Conservation (phyloP, 2,888 invertebrate genomes). For the Prenolepis imparis region DNA sequence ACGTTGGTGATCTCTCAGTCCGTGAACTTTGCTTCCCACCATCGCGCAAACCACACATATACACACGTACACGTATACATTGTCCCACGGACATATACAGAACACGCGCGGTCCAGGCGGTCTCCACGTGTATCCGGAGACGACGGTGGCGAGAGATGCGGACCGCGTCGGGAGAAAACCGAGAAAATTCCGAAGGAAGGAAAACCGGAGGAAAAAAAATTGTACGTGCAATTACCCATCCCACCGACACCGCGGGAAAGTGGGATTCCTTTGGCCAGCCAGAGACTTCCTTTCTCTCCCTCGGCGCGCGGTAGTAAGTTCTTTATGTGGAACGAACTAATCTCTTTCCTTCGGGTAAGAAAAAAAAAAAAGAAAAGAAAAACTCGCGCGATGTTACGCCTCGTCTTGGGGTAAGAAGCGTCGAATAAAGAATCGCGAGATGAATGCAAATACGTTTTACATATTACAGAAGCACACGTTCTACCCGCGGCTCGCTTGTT, state of each 20-base stretch:
- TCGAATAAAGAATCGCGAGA: constrained; percentile 50
- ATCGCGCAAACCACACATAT: constrained; percentile 59
- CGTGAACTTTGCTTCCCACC: constrained; percentile 75
- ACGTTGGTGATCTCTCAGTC: constrained; percentile 72
- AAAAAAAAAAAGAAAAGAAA: constrained; percentile 25
- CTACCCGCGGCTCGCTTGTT: constrained; percentile 35
- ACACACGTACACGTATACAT: constrained; percentile 55
- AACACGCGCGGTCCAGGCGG: constrained; percentile 44
- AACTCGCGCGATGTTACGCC: constrained; percentile 9
- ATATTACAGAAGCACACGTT: constrained; percentile 44
- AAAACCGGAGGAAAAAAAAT: constrained; percentile 65
- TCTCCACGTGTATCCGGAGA: constrained; percentile 64
- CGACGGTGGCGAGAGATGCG: constrained; percentile 37
- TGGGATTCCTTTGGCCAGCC: constrained; percentile 55
- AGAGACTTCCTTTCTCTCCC: constrained; percentile 33
- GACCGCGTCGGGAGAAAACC: constrained; percentile 47
- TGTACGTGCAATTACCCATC: constrained; percentile 71
- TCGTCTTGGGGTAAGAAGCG: constrained; percentile 47
- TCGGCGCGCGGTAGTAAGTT: constrained; percentile 25
- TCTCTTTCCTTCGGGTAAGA: constrained; percentile 28
- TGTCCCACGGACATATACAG: constrained; percentile 49
- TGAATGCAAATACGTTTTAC: constrained; percentile 61
- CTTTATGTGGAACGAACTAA: constrained; percentile 52
- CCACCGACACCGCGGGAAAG: constrained; percentile 63
- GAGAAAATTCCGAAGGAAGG: constrained; percentile 61